Base-by-base conservation (phyloP, 1,140 invertebrate species). In the Neocloeon triangulifer region DNA sequence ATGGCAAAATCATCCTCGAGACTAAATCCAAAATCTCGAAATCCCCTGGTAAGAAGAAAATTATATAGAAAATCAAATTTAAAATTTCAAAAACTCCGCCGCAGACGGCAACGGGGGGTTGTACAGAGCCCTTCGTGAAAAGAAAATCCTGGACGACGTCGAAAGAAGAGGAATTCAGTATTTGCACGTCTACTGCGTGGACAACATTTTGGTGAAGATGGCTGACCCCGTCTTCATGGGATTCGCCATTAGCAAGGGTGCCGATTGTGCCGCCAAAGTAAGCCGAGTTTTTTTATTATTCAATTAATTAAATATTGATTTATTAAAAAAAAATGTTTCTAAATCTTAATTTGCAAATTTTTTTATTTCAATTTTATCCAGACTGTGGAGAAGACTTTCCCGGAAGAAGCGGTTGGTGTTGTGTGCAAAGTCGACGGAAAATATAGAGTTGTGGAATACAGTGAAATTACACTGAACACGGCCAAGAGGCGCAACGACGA, bases 201-300 rank as follows among this genome's bases (percentile, higher is more conserved):
- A 99, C 52, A 99, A 99, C 55, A 95, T 99, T 39, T 62, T 99
- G 6, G 84, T 94, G 9, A 92, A 92, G 67, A 85, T 99, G 35
- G 92, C 88, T 1, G 95, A 99, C 66, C 95, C 95, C 1, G 60
- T 80, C 7, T 98, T 99, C 49, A 68, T 98, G 41, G 95, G 94
- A 13, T 97, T 88, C 45, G 96, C 89, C 50, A 64, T 92, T 1
- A 61, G 62, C 27, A 81, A 84, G 41, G 64, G 69, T 36, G 85
- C 88, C 0, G 85, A 96, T 41, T 95, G 88, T 60, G 91, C 78
- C n/a, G 88, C 82, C 3, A 99, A 98, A 64, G 86, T 29, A 29
- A 23, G 22, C 22, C n/a, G n/a, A n/a, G n/a, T n/a, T n/a, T 23
- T 23, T 12, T 23, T 8, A 23, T 8, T 12, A 8, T 23, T 12